Evolutionary conservation across 1,140 invertebrate genomes (phyloP).

Genomic region (Panulirus ornatus): DNA sequence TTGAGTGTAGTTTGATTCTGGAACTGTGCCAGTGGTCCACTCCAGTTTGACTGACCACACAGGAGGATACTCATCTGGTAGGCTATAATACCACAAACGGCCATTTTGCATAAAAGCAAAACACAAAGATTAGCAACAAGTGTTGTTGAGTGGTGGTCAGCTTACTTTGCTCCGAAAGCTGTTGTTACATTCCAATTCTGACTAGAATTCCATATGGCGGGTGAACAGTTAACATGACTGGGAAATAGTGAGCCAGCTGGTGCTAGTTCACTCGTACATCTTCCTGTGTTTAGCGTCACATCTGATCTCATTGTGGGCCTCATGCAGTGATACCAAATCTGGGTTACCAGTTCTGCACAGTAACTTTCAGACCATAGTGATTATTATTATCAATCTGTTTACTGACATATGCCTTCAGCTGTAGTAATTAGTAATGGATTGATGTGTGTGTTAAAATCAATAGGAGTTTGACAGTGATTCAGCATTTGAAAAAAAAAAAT

Average conservation of each 20-base stretch:
- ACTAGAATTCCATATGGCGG: constrained; percentile 45
- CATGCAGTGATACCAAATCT: constrained; percentile 17
- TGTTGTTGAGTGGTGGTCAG: constrained; percentile 20
- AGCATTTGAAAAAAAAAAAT: neutral
- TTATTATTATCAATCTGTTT: neutral
- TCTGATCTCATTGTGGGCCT: constrained; percentile 37
- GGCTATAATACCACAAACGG: neutral
- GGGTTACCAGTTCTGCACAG: constrained; percentile 1
- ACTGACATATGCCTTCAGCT: neutral
- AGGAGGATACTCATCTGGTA: constrained; percentile 16
- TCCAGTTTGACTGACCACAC: constrained; percentile 18
- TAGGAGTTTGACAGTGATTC: neutral
- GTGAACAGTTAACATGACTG: constrained; percentile 28
- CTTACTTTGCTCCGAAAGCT: constrained; percentile 32
- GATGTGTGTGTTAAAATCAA: neutral
- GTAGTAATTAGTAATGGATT: neutral
- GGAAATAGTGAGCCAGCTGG: constrained; percentile 9
- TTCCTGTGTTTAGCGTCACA: constrained; percentile 39
- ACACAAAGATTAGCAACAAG: neutral
- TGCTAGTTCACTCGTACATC: neutral
- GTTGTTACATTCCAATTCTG: constrained; percentile 58
- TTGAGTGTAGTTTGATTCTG: neutral
- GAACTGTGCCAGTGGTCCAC: constrained; percentile 20
- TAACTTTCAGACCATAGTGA: neutral
- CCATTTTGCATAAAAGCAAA: neutral